Evolutionary conservation across 2,113 vertebrate genomes (phyloP), one percentile per base, ranked within the genome.

Genomic region (Xenus cinereus): DNA sequence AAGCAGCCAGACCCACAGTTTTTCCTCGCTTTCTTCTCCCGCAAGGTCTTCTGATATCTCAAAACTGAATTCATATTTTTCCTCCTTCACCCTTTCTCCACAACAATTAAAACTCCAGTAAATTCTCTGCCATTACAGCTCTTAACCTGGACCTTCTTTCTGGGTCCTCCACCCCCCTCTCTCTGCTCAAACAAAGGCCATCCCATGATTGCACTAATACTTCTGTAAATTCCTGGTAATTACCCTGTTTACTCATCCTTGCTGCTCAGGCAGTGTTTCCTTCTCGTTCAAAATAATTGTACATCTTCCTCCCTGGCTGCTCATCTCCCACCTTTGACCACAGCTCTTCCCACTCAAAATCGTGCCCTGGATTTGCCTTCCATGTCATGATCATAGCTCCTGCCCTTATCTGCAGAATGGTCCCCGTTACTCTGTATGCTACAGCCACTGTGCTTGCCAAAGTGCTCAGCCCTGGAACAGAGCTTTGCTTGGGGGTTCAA

Each of bases 151-250:
- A 85, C 50, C 67, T 88, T 93, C 67, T 94, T 94, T 90, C 82
- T 87, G 82, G 24, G 50, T 95, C 23, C 37, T 80, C 63, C 54
- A 85, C 67, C 0, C 0, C 54, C 32, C 54, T 68, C 60, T 46
- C 72, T 73, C n/a, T 80, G 78, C 41, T 93, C 93, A 83, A 75
- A 94, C 72, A 88, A 95, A 93, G 72, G 68, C 75, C 72, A n/a
- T 63, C 56, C 78, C 81, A 75, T 68, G 53, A 92, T 33, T 92
- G 76, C 51, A 67, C 19, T 75, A 87, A 89, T 82, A 78, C 30
- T 84, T 89, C 75, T 75, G 39, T 81, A 95, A 92, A 92, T 95
- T 92, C 90, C 75, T 86, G 90, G 64, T 86, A 89, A 93, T 96
- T 95, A 95, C 71, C 51, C 63, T 93, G 72, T 95, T 94, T 96